These are phyloP conservation scores for Drosophila paranaensis DNA, from an alignment of 2,888 invertebrate genomes.

Conservation along the genomic window DNA sequence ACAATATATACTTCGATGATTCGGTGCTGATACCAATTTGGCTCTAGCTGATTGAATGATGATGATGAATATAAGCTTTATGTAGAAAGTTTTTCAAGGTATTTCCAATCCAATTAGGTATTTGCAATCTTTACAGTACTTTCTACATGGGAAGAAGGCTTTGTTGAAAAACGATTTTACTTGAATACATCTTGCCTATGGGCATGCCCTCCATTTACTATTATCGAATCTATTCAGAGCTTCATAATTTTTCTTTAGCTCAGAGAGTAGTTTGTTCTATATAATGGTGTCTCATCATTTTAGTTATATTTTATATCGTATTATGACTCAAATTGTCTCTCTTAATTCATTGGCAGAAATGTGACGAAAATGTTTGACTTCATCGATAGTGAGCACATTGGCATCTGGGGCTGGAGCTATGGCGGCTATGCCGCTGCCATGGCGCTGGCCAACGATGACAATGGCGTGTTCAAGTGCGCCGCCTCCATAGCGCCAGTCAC, in stretches of 20 bases:
- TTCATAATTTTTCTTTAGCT: neutral
- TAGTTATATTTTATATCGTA: no score
- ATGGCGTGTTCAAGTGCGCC: conserved; percentile 94
- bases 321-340: no score
- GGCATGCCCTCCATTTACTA: neutral
- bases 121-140: no score
- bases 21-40: neutral
- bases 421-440: conserved; percentile 97
- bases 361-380: conserved; percentile 88
- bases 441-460: conserved; percentile 91
- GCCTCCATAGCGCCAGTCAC: conserved; percentile 98
- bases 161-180: no score
- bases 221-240: neutral
- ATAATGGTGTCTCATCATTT: neutral
- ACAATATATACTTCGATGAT: no score
- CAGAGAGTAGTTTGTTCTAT: neutral
- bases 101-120: no score
- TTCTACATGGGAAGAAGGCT: no score
- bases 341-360: conserved; percentile 82
- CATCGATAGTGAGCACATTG: conserved; percentile 92
- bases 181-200: no score
- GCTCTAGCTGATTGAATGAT: neutral
- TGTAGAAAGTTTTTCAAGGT: neutral
- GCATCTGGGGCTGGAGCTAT: conserved; percentile 99
- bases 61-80: neutral